Evolutionary conservation across 2,888 invertebrate species (phyloP).

Genomic region (Andrena praecox): DNA sequence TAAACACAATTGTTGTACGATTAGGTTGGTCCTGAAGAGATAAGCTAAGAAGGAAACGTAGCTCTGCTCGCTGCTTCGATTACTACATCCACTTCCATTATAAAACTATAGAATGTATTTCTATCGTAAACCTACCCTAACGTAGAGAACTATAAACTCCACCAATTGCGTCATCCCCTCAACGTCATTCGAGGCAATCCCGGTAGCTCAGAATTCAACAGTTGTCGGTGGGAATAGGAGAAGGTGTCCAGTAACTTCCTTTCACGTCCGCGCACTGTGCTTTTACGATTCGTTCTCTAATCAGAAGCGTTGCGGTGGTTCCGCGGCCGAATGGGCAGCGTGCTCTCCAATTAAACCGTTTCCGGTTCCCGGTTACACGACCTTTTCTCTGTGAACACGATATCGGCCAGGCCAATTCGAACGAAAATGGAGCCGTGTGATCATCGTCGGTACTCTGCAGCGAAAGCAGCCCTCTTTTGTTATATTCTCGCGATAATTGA

Average conservation of each 20-base stretch:
- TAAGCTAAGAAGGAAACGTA: no score
- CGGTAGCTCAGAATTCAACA: background rate
- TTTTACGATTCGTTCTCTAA: slow-evolving; percentile 24
- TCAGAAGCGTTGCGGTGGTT: slow-evolving; percentile 33
- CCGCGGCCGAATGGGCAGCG: slow-evolving; percentile 8
- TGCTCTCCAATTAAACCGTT: slow-evolving; percentile 58
- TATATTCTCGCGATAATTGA: background rate
- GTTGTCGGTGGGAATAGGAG: background rate
- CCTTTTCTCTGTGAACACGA: slow-evolving; percentile 35
- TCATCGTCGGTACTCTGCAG: background rate
- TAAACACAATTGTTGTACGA: no score
- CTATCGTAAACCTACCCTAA: no score
- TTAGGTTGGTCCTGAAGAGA: no score
- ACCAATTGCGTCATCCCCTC: background rate
- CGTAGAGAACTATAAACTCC: no score
- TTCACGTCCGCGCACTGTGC: background rate
- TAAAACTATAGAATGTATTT: no score
- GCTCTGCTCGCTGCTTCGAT: no score
- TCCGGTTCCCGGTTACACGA: slow-evolving; percentile 52
- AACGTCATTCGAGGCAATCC: background rate
- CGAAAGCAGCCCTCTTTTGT: slow-evolving; percentile 11
- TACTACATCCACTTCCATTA: no score
- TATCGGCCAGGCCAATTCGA: background rate
- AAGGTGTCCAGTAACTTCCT: slow-evolving; percentile 27
- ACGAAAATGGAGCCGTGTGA: slow-evolving; percentile 24